Evolutionary conservation across 2,888 invertebrate genomes (phyloP).

Genomic region (Trachelus troglodyta): DNA sequence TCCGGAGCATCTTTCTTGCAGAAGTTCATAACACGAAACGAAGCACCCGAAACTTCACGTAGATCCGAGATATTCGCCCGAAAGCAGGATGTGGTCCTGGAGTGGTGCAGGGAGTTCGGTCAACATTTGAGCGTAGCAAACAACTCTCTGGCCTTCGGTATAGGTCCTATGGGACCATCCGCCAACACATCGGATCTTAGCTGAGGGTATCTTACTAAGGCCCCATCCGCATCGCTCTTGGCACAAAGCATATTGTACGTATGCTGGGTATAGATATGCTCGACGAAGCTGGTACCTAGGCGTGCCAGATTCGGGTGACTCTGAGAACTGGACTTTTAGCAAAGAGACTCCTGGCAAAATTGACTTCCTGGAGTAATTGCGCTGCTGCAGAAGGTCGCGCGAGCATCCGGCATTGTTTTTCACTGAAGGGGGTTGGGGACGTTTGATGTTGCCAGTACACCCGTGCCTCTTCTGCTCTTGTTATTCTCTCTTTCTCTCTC

Average conservation of each 20-base stretch:
- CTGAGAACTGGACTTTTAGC: neutral
- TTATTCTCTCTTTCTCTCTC: neutral
- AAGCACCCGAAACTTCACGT: neutral
- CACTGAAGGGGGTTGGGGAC: neutral
- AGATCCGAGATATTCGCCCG: slow-evolving; percentile 26
- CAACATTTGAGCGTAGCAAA: slow-evolving; percentile 60
- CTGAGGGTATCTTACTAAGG: slow-evolving; percentile 4
- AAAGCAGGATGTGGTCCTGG: slow-evolving; percentile 51
- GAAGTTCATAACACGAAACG: neutral
- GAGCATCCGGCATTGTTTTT: neutral
- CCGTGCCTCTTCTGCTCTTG: neutral
- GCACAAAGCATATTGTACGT: slow-evolving; percentile 48
- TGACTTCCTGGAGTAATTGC: neutral
- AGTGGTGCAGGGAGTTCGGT: slow-evolving; percentile 47
- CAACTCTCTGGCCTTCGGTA: slow-evolving; percentile 36
- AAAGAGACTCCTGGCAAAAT: neutral
- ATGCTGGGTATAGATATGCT: neutral
- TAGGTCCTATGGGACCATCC: slow-evolving; percentile 40
- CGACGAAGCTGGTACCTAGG: neutral
- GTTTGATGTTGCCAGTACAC: neutral
- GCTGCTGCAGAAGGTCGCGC: neutral
- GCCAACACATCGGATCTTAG: slow-evolving; percentile 33
- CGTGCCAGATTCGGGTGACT: neutral
- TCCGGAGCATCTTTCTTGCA: neutral
- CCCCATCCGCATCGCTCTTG: slow-evolving; percentile 27